Conservation (phyloP, 2,113 vertebrate genomes). For the Eretmochelys imbricata region DNA sequence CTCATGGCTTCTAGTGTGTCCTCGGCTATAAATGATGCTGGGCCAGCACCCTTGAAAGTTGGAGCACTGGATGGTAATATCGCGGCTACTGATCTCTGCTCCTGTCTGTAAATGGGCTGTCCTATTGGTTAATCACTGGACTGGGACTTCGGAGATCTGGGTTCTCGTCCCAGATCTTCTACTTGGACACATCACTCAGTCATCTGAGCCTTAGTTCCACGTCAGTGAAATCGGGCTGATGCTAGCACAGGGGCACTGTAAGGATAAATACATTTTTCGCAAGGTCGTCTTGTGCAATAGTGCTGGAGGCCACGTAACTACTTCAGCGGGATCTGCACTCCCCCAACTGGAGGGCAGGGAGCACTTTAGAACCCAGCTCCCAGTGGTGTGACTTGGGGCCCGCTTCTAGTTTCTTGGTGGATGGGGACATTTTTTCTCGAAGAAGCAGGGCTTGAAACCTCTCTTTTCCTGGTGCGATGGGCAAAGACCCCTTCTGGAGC, state of each 20-base stretch:
- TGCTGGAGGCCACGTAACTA: neutral
- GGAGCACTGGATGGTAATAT: neutral
- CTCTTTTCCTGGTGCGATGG: neutral
- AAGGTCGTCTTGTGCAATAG: neutral
- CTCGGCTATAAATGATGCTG: neutral
- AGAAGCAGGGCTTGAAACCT: neutral
- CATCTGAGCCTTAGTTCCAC: neutral
- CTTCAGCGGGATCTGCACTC: neutral
- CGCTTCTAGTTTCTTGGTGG: neutral
- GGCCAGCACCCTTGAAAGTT: neutral
- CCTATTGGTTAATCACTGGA: neutral
- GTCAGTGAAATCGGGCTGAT: neutral
- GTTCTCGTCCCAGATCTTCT: neutral
- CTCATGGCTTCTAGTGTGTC: neutral
- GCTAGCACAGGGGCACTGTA: neutral
- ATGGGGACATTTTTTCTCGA: neutral
- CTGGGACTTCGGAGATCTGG: neutral
- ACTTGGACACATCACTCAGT: rapidly evolving
- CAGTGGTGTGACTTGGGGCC: neutral
- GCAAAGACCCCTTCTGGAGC: neutral
- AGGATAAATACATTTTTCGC: neutral
- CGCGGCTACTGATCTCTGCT: neutral
- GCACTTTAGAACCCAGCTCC: neutral
- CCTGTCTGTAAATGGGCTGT: neutral
- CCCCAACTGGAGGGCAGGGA: neutral